A percentile compares a stretch with the other conserved stretches of the same genome.
phyloP scores from a whole-genome alignment of 2,888 invertebrate species.

The Tetramorium bicarinatum region DNA sequence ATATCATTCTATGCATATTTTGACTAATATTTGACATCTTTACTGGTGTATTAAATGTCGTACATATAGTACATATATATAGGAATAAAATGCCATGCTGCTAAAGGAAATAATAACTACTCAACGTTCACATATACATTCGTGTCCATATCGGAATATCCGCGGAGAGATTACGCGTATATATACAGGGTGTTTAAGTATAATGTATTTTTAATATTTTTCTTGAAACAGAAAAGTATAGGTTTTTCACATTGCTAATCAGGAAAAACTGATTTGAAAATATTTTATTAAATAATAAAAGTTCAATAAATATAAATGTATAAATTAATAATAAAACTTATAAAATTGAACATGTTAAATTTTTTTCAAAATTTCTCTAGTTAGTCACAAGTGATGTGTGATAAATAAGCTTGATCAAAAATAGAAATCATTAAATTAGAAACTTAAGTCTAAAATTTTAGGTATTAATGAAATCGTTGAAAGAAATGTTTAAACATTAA shows the following conservation, averaged over 20 bases:
- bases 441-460: too few relatives aligned
- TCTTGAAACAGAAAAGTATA: background rate
- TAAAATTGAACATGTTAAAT: background rate
- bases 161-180: conserved; percentile 14
- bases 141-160: conserved; percentile 32
- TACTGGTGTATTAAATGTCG: conserved; percentile 62
- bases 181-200: conserved; percentile 17
- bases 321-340: background rate
- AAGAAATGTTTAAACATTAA: conserved; percentile 3
- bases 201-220: background rate
- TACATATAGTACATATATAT: conserved; percentile 59
- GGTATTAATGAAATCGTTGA: background rate
- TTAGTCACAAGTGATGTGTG: background rate
- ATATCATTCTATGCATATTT: conserved; percentile 63
- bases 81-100: conserved; percentile 50
- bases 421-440: background rate
- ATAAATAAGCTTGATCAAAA: background rate
- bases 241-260: background rate
- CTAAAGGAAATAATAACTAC: conserved; percentile 58
- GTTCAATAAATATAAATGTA: background rate
- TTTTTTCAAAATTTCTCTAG: background rate
- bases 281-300: background rate
- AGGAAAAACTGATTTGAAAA: background rate
- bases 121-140: conserved; percentile 60
- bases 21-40: conserved; percentile 59